Evolutionary conservation across 2,888 invertebrate genomes (phyloP).

Genomic region (Leptodirus hochenwartii): DNA sequence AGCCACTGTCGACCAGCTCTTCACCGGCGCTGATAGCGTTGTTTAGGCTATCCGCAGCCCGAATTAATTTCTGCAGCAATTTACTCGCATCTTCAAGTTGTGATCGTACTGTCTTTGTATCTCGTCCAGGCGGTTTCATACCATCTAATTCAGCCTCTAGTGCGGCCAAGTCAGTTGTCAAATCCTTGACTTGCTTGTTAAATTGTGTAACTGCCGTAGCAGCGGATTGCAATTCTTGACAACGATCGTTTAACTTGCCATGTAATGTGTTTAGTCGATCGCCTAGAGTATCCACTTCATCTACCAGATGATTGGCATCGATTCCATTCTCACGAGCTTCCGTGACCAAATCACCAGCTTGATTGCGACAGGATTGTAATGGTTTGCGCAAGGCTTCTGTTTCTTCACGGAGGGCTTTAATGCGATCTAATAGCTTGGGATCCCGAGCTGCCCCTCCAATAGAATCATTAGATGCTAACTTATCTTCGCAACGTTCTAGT

Average conservation of each 20-base stretch:
- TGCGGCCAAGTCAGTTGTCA: slow-evolving; percentile 57
- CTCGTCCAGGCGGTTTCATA: slow-evolving; percentile 75
- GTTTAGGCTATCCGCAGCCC: slow-evolving; percentile 43
- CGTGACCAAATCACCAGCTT: slow-evolving; percentile 58
- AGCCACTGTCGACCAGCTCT: slow-evolving; percentile 64
- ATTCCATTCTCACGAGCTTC: slow-evolving; percentile 59
- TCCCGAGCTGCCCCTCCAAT: slow-evolving; percentile 59
- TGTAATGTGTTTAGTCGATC: slow-evolving; percentile 63
- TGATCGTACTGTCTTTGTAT: slow-evolving; percentile 61
- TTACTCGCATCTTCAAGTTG: slow-evolving; percentile 67
- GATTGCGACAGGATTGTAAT: slow-evolving; percentile 31
- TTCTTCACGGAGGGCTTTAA: slow-evolving; percentile 70
- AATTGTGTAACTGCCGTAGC: slow-evolving; percentile 75
- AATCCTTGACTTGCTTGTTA: slow-evolving; percentile 68
- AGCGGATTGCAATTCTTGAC: slow-evolving; percentile 64
- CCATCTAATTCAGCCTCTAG: slow-evolving; percentile 70
- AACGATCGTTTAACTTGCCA: slow-evolving; percentile 58
- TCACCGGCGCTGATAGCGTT: slow-evolving; percentile 58
- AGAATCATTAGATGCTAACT: slow-evolving; percentile 55
- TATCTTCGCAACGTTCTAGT: slow-evolving; percentile 77
- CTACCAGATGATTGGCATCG: slow-evolving; percentile 58
- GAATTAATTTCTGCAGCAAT: slow-evolving; percentile 46
- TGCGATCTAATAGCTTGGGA: slow-evolving; percentile 66
- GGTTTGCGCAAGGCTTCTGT: slow-evolving; percentile 61
- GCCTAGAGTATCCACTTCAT: slow-evolving; percentile 57